These are phyloP conservation scores for Dorcus parallelipipedus DNA, from an alignment of 2,888 invertebrate species.

Conservation along the genomic window DNA sequence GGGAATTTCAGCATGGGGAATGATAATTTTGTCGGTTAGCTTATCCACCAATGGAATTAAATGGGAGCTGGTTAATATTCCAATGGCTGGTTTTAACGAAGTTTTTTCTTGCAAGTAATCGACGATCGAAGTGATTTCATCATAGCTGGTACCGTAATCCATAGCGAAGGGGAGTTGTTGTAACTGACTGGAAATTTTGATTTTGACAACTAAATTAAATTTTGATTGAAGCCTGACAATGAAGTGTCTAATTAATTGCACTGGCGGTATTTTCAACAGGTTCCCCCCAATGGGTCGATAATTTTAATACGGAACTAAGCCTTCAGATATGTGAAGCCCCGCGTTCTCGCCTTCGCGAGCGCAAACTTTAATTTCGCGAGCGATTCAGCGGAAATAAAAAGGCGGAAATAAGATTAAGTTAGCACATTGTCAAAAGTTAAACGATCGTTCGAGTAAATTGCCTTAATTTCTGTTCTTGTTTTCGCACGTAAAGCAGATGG, in stretches of 20 bases:
- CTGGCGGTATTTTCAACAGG: neutral
- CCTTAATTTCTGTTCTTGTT: constrained; percentile 15
- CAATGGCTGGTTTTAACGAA: too few species aligned
- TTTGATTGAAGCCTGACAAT: too few species aligned
- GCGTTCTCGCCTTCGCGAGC: constrained; percentile 2
- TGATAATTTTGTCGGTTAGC: constrained; percentile 49
- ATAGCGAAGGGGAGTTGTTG: too few species aligned
- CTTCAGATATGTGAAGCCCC: neutral
- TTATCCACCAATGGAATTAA: too few species aligned
- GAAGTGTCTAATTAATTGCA: too few species aligned
- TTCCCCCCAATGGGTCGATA: neutral
- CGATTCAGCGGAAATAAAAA: constrained; percentile 14
- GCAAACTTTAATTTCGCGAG: constrained; percentile 7
- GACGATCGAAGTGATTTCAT: too few species aligned
- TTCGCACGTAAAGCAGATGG: constrained; percentile 15
- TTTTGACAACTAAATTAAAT: too few species aligned
- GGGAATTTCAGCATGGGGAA: constrained; percentile 84
- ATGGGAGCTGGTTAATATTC: too few species aligned
- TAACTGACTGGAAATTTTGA: too few species aligned
- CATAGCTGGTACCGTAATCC: too few species aligned
- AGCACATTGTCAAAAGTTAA: constrained; percentile 11
- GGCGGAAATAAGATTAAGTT: constrained; percentile 12
- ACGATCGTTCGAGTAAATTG: constrained; percentile 11
- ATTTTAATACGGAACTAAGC: constrained; percentile 3
- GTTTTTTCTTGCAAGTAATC: too few species aligned